Percentiles rank a stretch among this genome's conserved stretches.
These are phyloP conservation scores for Sciurus niger DNA, from an alignment of 2,113 vertebrate genomes.

Conservation along the genomic window DNA sequence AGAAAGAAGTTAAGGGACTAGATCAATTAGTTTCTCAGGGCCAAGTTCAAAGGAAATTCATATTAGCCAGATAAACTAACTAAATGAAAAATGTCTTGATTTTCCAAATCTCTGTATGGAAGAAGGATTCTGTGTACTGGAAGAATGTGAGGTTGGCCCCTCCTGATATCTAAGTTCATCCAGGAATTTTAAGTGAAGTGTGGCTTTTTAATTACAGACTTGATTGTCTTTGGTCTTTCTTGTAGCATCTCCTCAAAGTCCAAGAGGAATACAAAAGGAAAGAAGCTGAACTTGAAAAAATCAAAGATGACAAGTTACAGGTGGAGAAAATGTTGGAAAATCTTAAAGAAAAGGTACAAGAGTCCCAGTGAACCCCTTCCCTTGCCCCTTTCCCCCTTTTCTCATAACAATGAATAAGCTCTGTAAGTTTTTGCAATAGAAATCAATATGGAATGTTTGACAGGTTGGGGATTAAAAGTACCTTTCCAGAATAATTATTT, in stretches of 20 bases:
- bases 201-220: not conserved
- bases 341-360: constrained; percentile 93
- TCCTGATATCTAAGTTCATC: not conserved
- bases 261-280: constrained; percentile 95
- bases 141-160: not conserved
- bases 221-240: constrained; percentile 66
- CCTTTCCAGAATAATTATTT: constrained; percentile 32
- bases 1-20: constrained; percentile 47
- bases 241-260: constrained; percentile 95
- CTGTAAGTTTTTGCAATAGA: constrained; percentile 32
- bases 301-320: constrained; percentile 94
- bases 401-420: constrained; percentile 44
- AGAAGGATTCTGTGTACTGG: constrained; percentile 21
- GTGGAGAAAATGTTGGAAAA: constrained; percentile 93
- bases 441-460: constrained; percentile 19
- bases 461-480: constrained; percentile 31
- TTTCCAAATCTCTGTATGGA: constrained; percentile 41
- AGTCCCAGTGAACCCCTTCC: constrained; percentile 15
- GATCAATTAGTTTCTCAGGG: constrained; percentile 11
- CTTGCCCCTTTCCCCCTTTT: not conserved
- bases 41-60: constrained; percentile 16
- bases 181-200: constrained; percentile 32
- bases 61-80: constrained; percentile 50
- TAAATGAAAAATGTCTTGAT: constrained; percentile 37
- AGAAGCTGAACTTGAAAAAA: constrained; percentile 94